Base-by-base conservation (phyloP, 2,797 vertebrate genomes). In the Mareca penelope region DNA sequence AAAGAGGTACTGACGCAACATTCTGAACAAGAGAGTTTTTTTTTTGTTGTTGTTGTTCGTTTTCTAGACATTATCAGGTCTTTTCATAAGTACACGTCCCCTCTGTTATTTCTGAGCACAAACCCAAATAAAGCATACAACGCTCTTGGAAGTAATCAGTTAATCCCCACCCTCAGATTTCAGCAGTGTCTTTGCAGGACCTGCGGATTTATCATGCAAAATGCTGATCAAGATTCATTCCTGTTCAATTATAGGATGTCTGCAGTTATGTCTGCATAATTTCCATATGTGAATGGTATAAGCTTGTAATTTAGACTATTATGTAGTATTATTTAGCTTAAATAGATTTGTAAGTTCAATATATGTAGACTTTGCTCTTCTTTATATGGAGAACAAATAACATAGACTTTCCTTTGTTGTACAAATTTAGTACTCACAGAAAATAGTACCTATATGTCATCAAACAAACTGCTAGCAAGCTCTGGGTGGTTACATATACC, bases 401-500 rank as follows among this genome's bases (percentile, higher is more conserved):
- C 3, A 9, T 1, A 42, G 53, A 1, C 21, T 92, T 90, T 55
- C 2, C 52, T 53, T 71, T 80, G 4, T 57, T 28, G 5, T 28
- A 53, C 6, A 52, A 48, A 85, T 21, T 26, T 33, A 24, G 3
- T 73, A 3, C 12, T 87, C 85, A 73, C 68, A 21, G 52, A 29
- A 29, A 53, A 42, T 17, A 53, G 14, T 24, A 71, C 22, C 10
- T 50, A 1, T 28, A 73, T 79, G 1, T 31, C 46, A 42, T 55
- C 23, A 69, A 83, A 89, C 14, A 57, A 56, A 12, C 15, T 67
- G 28, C 10, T 35, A 28, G 15, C 63, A 35, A 67, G 28, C 24
- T 77, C 37, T 67, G 13, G 26, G 15, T 39, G 8, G 7, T 75
- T 75, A 42, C 15, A 52, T 0, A 0, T 22, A 69, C 14, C 8